Percentiles rank a stretch among this genome's conserved stretches.
These are phyloP conservation scores for Drosophila obscura DNA, from an alignment of 1,140 invertebrate genomes.

Conservation along the genomic window DNA sequence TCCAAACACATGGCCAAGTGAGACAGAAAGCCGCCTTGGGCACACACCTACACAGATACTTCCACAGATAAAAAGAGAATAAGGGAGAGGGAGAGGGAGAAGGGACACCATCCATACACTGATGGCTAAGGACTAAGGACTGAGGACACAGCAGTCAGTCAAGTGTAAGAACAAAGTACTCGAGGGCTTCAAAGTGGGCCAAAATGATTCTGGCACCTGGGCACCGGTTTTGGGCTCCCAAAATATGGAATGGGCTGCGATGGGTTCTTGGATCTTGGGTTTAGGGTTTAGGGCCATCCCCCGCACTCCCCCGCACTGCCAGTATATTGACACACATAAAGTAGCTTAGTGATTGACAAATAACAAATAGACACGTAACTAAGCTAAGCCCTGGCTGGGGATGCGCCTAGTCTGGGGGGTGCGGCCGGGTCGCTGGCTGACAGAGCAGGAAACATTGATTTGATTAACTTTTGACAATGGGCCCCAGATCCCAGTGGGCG, in stretches of 20 bases:
- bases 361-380: slow-evolving; percentile 76
- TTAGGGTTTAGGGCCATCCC: slow-evolving; percentile 2
- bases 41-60: slow-evolving; percentile 25
- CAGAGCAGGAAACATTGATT: slow-evolving; percentile 70
- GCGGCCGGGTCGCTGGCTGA: slow-evolving; percentile 10
- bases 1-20: slow-evolving; percentile 17
- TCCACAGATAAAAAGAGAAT: background rate
- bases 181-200: slow-evolving; percentile 31
- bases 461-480: slow-evolving; percentile 76
- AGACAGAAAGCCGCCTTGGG: slow-evolving; percentile 31
- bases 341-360: slow-evolving; percentile 80
- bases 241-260: no score
- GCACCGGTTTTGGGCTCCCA: slow-evolving; percentile 4
- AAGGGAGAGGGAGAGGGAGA: slow-evolving; percentile 9
- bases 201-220: slow-evolving; percentile 43
- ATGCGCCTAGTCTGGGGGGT: no score
- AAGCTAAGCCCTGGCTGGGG: slow-evolving; percentile 37
- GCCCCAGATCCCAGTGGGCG: background rate
- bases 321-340: slow-evolving; percentile 65
- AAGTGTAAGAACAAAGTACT: slow-evolving; percentile 76
- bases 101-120: no score
- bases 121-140: no score
- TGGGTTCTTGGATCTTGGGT: background rate
- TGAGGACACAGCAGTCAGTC: slow-evolving; percentile 54
- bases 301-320: background rate